Base-by-base conservation (phyloP, 2,888 invertebrate species). In the Magallana nippona region DNA sequence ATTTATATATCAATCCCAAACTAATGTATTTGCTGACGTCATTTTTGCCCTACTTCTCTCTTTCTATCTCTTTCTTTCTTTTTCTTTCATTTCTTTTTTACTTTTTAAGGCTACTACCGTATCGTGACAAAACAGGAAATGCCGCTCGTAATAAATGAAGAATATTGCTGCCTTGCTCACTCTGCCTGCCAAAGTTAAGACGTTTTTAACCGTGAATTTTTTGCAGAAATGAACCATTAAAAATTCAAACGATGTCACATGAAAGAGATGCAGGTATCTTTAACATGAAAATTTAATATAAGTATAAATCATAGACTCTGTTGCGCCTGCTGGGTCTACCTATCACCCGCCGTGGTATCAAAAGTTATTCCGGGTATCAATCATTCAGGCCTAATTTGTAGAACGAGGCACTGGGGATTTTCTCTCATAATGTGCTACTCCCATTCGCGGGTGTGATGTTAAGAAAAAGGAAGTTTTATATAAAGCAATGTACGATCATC, bases 271-370 rank as follows among this genome's bases (percentile, higher is more conserved):
- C 22, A 11, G 2, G 71, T 27, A 71, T 60, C 60, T 60, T 60
- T 60, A 60, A 60, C 60, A 60, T 71, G 27, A 71, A 71, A 71
- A 27, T 71, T 71, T 71, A 71, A 71, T 71, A 22, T 63, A 27
- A 27, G 71, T 22, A 71, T 71, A 71, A 71, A 71, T 71, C 27
- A 71, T 71, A 32, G 71, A 71, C 71, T 27, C 71, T 32, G 32
- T 11, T 27, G 15, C 10, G 27, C 13, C 15, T 2, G 13, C 13
- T 71, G 71, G 15, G 15, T 11, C 22, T 27, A 27, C 63, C 22
- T 17, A 11, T 71, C 22, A 71, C 13, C 71, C 13, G 22, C 22
- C n/a, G 17, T n/a, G 3, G 27, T 27, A 71, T 71, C 71, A 71
- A 22, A 71, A 32, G 27, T 15, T 27, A 32, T 71, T 32, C 11